Evolutionary conservation across 2,797 vertebrate species (phyloP).

Genomic region (Phalanger gymnotis): DNA sequence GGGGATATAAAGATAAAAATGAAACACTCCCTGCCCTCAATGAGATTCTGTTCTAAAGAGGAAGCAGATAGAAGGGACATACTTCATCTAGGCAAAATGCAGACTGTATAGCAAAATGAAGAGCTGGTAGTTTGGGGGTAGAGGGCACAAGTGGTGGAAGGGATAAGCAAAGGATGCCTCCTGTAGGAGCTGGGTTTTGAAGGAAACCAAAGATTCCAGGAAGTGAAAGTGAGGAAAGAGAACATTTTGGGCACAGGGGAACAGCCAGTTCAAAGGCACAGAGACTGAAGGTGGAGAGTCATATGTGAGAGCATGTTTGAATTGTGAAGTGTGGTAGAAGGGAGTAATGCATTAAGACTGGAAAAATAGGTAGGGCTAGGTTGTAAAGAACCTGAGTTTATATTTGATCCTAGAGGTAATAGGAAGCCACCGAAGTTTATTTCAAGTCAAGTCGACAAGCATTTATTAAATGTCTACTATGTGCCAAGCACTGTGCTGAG

Average conservation of each 20-base stretch:
- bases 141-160: not conserved
- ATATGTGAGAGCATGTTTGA: not conserved
- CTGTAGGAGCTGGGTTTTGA: not conserved
- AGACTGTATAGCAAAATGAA: not conserved
- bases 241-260: not conserved
- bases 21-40: not conserved
- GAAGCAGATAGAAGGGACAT: not conserved
- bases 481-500: not conserved
- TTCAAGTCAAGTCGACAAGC: not conserved
- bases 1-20: not conserved
- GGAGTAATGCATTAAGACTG: not conserved
- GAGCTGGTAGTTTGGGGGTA: not conserved
- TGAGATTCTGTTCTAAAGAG: not conserved
- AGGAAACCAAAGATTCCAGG: not conserved
- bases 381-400: not conserved
- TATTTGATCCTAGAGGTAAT: not conserved
- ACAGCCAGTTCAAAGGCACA: not conserved
- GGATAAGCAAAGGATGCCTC: not conserved
- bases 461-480: not conserved
- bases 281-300: not conserved
- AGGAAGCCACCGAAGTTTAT: not conserved
- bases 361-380: not conserved
- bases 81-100: not conserved
- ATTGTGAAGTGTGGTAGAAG: not conserved
- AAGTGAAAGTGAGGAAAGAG: not conserved